These are phyloP conservation scores for Neodontobutis hainanensis DNA, from an alignment of 2,113 vertebrate genomes.

Conservation along the genomic window DNA sequence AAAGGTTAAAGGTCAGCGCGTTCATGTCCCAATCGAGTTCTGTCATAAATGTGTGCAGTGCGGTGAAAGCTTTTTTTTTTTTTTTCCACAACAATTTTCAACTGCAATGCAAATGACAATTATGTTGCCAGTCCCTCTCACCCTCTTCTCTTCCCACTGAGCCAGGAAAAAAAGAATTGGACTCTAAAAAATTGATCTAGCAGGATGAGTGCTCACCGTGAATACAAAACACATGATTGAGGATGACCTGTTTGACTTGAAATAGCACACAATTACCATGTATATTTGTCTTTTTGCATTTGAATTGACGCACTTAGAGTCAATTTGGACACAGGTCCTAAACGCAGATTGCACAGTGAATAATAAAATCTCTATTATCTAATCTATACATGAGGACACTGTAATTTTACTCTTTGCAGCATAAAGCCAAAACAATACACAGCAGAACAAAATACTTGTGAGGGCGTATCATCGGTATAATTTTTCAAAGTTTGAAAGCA, in stretches of 20 bases:
- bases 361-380: conserved; percentile 18
- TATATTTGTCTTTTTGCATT: conserved; percentile 57
- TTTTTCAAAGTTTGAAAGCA: conserved; percentile 32
- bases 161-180: conserved; percentile 58
- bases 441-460: conserved; percentile 15
- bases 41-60: conserved; percentile 38
- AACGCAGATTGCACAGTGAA: conserved; percentile 43
- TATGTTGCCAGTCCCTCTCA: conserved; percentile 53
- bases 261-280: conserved; percentile 60
- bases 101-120: conserved; percentile 68
- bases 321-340: conserved; percentile 31
- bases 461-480: conserved; percentile 22
- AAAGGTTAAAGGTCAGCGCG: conserved; percentile 47
- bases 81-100: conserved; percentile 34
- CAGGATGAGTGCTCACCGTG: conserved; percentile 53
- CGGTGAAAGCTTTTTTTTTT: conserved; percentile 39
- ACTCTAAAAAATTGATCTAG: conserved; percentile 57
- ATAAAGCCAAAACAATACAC: conserved; percentile 10
- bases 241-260: conserved; percentile 55
- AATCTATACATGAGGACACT: conserved; percentile 22
- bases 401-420: conserved; percentile 19
- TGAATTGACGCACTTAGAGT: conserved; percentile 32
- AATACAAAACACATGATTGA: conserved; percentile 65
- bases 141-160: conserved; percentile 58
- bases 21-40: conserved; percentile 52